Conservation (phyloP, 2,797 vertebrate species). For the Acipenser transmontanus region DNA sequence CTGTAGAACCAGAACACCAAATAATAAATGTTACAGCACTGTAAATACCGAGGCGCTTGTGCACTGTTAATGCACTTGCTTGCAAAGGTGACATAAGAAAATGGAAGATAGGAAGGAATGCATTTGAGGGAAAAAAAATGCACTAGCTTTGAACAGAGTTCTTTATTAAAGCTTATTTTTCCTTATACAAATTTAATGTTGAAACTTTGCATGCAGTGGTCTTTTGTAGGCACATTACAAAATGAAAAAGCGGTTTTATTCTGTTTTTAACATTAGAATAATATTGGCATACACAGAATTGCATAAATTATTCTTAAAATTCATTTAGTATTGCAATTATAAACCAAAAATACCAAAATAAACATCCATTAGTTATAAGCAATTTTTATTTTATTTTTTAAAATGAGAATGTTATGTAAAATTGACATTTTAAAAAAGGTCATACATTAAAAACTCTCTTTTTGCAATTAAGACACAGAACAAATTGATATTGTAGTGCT, state of each 20-base stretch:
- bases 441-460: constrained; percentile 32
- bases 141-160: constrained; percentile 57
- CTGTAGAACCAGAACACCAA: no score
- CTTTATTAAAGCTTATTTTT: constrained; percentile 77
- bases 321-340: constrained; percentile 52
- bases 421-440: constrained; percentile 40
- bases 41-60: no score
- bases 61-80: no score
- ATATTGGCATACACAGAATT: constrained; percentile 39
- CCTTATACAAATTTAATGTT: constrained; percentile 72
- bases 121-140: constrained; percentile 14
- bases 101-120: constrained; percentile 18
- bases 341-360: constrained; percentile 50
- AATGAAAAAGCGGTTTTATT: constrained; percentile 48
- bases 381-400: constrained; percentile 35
- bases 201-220: constrained; percentile 73
- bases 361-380: constrained; percentile 42
- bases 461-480: constrained; percentile 51
- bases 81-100: neutral
- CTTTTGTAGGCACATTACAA: constrained; percentile 74
- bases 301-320: constrained; percentile 66
- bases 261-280: constrained; percentile 27
- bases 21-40: no score
- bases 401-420: constrained; percentile 39
- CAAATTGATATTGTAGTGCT: constrained; percentile 37